phyloP scores from a whole-genome alignment of 2,797 vertebrate species.

The Gymnodraco acuticeps region DNA sequence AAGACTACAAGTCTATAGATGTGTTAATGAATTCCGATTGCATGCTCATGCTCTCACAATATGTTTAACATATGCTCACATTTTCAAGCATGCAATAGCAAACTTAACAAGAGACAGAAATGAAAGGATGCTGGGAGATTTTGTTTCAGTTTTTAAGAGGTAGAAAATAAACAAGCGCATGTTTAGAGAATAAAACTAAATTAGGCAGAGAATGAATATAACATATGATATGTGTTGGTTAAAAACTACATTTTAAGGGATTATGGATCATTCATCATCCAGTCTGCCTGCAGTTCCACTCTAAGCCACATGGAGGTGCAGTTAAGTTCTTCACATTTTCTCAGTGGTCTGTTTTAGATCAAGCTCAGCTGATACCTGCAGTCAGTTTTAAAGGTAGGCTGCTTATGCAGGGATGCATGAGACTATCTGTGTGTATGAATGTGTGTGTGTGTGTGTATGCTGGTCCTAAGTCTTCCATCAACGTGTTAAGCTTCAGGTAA shows the following conservation, averaged over 20 bases:
- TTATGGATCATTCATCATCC: not conserved
- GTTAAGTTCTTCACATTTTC: conserved; percentile 33
- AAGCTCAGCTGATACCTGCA: conserved; percentile 7
- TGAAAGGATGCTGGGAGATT: conserved; percentile 7
- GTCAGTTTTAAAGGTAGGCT: conserved; percentile 12
- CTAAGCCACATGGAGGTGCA: conserved; percentile 65
- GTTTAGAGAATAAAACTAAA: conserved; percentile 16
- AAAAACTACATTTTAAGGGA: not conserved
- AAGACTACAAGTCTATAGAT: conserved; percentile 20
- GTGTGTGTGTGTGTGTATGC: conserved; percentile 2
- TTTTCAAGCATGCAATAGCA: conserved; percentile 30
- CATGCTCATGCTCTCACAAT: conserved; percentile 40
- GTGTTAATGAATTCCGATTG: conserved; percentile 45
- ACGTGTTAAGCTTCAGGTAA: conserved; percentile 35
- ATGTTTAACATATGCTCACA: conserved; percentile 48
- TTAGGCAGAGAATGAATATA: conserved; percentile 12
- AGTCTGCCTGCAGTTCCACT: conserved; percentile 32
- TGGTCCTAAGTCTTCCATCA: not conserved
- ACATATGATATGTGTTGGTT: conserved; percentile 12
- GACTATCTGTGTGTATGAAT: not conserved
- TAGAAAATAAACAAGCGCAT: conserved; percentile 15
- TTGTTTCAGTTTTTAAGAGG: conserved; percentile 14
- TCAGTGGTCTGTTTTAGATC: not conserved
- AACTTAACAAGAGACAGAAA: conserved; percentile 34
- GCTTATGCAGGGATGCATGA: not conserved